Evolutionary conservation across 2,113 vertebrate species (phyloP).

Genomic region (Gavialis gangeticus): DNA sequence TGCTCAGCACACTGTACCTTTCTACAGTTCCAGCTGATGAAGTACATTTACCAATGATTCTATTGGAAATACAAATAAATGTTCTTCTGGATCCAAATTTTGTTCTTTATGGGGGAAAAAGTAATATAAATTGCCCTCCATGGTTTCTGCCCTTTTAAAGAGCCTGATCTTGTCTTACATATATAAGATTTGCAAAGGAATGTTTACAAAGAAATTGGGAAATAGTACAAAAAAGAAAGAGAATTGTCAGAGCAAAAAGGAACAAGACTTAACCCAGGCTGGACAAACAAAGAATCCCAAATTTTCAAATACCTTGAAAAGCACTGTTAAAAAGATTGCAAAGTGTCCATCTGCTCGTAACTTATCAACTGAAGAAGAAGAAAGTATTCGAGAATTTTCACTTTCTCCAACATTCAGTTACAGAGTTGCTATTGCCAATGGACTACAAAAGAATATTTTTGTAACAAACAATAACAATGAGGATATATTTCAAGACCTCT

Average conservation of each 20-base stretch:
- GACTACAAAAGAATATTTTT: conserved; percentile 86
- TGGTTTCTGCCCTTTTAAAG: conserved; percentile 94
- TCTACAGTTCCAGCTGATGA: neutral
- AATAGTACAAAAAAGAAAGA: conserved; percentile 95
- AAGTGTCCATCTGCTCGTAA: conserved; percentile 93
- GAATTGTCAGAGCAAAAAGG: conserved; percentile 87
- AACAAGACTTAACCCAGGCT: conserved; percentile 84
- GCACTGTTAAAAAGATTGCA: conserved; percentile 92
- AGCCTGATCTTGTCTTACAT: conserved; percentile 89
- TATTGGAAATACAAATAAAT: conserved; percentile 56
- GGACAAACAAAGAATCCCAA: conserved; percentile 86
- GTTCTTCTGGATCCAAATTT: conserved; percentile 50
- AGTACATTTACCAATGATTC: conserved; percentile 53
- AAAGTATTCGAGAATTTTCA: conserved; percentile 88
- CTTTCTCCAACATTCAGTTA: conserved; percentile 98
- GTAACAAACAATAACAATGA: conserved; percentile 87
- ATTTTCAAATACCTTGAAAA: conserved; percentile 92
- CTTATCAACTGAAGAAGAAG: conserved; percentile 88
- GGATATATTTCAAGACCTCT: conserved; percentile 85
- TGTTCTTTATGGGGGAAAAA: conserved; percentile 64
- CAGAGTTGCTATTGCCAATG: conserved; percentile 96
- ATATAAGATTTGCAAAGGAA: conserved; percentile 98
- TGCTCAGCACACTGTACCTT: neutral
- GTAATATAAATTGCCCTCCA: conserved; percentile 84
- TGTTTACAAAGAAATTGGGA: conserved; percentile 99